Base-by-base conservation (phyloP, 1,140 invertebrate genomes). In the Rhopalosiphum padi region DNA sequence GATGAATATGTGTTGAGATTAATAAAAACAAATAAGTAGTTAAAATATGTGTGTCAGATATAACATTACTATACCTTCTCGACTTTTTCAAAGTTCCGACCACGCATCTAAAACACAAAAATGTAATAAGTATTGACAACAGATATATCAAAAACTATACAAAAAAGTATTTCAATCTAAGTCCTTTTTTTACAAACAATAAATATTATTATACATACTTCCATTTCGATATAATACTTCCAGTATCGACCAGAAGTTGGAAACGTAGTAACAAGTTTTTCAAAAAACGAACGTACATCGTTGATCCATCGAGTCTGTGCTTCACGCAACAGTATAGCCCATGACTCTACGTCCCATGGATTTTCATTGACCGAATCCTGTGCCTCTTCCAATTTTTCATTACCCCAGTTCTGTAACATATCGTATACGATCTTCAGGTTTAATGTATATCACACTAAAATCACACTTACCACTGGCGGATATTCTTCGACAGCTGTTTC, bases 181-280 rank as follows among this genome's bases (percentile, higher is more conserved):
- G 5, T 18, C 30, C 60, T 1, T 15, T 77, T 77, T 77, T n/a
- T n/a, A 77, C 5, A n/a, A 77, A 77, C n/a, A 77, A n/a, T 35
- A 77, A 25, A 18, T 68, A 68, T 11, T 43, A 30, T 92, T 83
- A 55, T 22, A 89, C 94, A 95, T 96, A 98, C 98, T 97, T 99
- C 99, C 96, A 99, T 99, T 96, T 99, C 99, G 94, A 99, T 99
- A 96, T 99, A 99, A 94, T 99, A 98, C 96, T 99, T 99, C 99
- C 99, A 99, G 95, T 99, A 99, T 94, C 98, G 96, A 2, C 99
- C 99, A 83, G 98, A 98, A 60, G 98, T 99, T 15, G 99, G 98
- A 95, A 99, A 99, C 35, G 98, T 98, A 30, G 96, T 95, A 2
- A 99, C 98, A 3, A 99, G 96, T 94, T 97, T 97, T 95, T 99